Conservation (phyloP, 2,113 vertebrate species). For the Meleagris gallopavo region DNA sequence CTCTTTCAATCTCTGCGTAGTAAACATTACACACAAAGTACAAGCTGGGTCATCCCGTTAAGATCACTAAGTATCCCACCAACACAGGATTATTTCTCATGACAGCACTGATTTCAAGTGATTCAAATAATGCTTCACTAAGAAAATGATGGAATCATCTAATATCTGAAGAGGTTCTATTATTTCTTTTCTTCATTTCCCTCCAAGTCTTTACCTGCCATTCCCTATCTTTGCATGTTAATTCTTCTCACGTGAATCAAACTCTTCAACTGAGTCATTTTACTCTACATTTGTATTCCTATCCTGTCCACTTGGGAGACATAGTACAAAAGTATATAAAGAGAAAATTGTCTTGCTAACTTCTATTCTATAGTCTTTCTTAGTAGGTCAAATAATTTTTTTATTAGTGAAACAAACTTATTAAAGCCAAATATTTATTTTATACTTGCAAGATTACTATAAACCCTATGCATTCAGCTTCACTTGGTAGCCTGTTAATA, state of each 20-base stretch:
- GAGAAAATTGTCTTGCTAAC: slow-evolving; percentile 2
- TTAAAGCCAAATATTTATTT: background rate
- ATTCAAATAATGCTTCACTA: background rate
- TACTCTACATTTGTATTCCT: background rate
- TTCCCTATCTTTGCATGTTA: background rate
- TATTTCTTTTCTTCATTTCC: background rate
- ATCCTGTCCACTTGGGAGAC: background rate
- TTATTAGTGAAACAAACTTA: slow-evolving; percentile 33
- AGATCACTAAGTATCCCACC: background rate
- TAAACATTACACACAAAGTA: background rate
- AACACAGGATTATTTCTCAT: background rate
- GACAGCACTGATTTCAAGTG: background rate
- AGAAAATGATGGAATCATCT: background rate
- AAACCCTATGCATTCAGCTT: background rate
- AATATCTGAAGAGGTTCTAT: background rate
- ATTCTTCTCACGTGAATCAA: background rate
- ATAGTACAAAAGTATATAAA: background rate
- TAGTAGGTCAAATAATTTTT: background rate
- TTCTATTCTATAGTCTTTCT: slow-evolving; percentile 16
- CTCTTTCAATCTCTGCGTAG: background rate
- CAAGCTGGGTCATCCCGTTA: background rate
- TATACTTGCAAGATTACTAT: background rate
- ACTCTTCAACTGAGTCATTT: background rate
- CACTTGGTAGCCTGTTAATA: background rate
- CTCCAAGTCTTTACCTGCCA: background rate